Conservation (phyloP, 1,140 invertebrate species). For the Steinernema feltiae region DNA sequence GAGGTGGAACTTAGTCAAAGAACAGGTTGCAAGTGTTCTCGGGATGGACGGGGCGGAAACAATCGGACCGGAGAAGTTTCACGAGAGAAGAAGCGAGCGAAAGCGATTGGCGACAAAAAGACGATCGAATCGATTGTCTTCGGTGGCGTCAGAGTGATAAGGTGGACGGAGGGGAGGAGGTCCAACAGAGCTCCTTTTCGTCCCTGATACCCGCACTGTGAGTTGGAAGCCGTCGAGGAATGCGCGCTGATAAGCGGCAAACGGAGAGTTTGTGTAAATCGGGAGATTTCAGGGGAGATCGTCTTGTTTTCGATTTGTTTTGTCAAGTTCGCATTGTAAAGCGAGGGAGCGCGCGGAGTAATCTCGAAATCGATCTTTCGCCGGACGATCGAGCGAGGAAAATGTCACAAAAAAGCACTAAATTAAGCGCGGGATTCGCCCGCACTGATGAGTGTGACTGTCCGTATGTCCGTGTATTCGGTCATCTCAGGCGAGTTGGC, state of each 20-base stretch:
- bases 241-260: background rate
- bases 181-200: background rate
- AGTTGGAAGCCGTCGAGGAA: background rate
- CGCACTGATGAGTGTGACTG: too few species aligned
- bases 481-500: too few species aligned
- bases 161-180: background rate
- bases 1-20: background rate
- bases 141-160: background rate
- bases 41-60: background rate
- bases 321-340: too few species aligned
- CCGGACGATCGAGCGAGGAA: too few species aligned
- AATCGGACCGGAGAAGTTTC: background rate
- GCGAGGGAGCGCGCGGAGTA: too few species aligned
- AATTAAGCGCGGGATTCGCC: too few species aligned
- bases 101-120: background rate
- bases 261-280: background rate
- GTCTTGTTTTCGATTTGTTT: too few species aligned
- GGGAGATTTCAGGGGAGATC: too few species aligned
- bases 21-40: background rate
- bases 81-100: background rate
- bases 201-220: background rate
- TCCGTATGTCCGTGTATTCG: too few species aligned
- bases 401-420: too few species aligned
- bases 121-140: slow-evolving; percentile 5
- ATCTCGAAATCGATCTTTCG: too few species aligned